Evolutionary conservation across 2,797 vertebrate species (phyloP), one percentile per base, ranked within the genome.

Genomic region (Argyrosomus regius): DNA sequence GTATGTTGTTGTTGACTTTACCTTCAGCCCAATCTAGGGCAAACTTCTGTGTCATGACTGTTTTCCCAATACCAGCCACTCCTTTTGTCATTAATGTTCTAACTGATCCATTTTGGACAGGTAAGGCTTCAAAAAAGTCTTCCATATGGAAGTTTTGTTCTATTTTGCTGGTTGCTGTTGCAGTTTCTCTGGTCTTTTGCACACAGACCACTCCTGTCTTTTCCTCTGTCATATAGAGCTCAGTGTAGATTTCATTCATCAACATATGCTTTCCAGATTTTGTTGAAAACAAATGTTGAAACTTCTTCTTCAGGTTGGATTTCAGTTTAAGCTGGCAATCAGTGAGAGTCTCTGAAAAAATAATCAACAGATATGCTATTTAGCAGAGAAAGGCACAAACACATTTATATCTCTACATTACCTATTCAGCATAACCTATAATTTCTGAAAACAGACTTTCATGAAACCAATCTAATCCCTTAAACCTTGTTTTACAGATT

Each of bases 161-260:
- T 8, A 7, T 35, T 35, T 35, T 35, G 35, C 35, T 35, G 35
- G 35, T 8, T 8, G 35, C 7, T 35, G 31, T 8, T 35, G 31
- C 7, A 7, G 31, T 35, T 35, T 35, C 6, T 35, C 31, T 35
- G 31, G 7, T 35, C 31, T 35, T 35, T 35, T 6, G 31, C 31
- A 8, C 31, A 35, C 31, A 35, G 31, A 35, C 7, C 1, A 1
- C 7, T 35, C 7, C 35, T 8, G 35, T 8, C 35, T 20, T 35
- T 31, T 68, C 70, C 24, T 83, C 43, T 9, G 53, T 75, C 17
- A 83, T 50, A 58, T 39, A 20, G 12, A 83, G 65, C 26, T 84
- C 75, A 56, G 78, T 87, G 68, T 58, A 75, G 20, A 83, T 46
- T 20, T 74, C 31, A n/a, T 78, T 78, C 20, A 83, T 46, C 16